Evolutionary conservation across 2,888 invertebrate species (phyloP), one percentile per base, ranked within the genome.

Genomic region (Teinopalpus imperialis): DNA sequence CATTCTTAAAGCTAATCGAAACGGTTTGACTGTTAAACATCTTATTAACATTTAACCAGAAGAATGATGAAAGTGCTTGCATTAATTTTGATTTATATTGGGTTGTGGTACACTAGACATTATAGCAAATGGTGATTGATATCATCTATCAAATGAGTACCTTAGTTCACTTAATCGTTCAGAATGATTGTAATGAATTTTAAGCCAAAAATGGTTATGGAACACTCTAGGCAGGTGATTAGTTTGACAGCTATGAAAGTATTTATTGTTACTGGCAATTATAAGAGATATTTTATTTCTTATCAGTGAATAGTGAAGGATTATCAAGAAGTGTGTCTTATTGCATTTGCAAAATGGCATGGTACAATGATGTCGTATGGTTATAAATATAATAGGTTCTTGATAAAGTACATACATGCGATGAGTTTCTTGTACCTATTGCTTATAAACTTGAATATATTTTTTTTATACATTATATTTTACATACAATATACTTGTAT

Each of bases 1-100:
- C 46, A 40, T 46, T 41, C 35, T 29, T 26, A 32, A 21, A 39
- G 39, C 45, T 45, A 45, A 45, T 45, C 45, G 45, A 39, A 45
- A 45, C 20, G 32, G 32, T 26, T 45, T 30, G 24, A 13, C 37
- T 26, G 37, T 44, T 44, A 37, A 44, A 32, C 37, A 37, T 44
- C 37, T 37, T 31, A 44, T 44, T 44, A 39, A 39, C 37, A 24
- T 43, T 30, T 36, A 43, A 30, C 30, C 12, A 12, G n/a, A 21
- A 39, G 32, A 34, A 40, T 40, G 40, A 40, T 46, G 40, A 46
- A 46, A 46, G 40, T 41, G 29, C 34, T 34, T 30, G 35, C 23
- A 24, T 46, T 46, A 41, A 46, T 46, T 29, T 46, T 46, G 46
- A 46, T 46, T 46, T 29, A 41, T 40, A 35, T 23, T 23, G 5